Conservation (phyloP, 2,888 invertebrate species). For the Polymixis lichenea region DNA sequence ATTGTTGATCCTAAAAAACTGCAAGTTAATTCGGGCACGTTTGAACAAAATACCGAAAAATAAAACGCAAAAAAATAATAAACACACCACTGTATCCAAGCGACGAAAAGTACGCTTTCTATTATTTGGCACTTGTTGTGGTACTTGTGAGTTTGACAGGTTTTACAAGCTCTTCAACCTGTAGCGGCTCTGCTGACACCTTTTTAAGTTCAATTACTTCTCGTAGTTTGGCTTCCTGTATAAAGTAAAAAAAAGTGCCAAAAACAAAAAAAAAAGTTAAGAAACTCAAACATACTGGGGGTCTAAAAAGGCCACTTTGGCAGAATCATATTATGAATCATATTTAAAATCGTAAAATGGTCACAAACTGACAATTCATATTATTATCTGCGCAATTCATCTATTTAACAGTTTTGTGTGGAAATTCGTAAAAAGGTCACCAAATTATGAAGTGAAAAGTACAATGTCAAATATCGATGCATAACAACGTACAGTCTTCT, state of each 20-base stretch:
- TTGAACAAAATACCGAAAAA: background rate
- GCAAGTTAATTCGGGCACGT: background rate
- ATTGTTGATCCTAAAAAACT: too few relatives aligned
- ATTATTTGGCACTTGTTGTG: background rate
- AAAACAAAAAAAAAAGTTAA: background rate
- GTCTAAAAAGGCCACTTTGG: too few relatives aligned
- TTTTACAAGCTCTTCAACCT: background rate
- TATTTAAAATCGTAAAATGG: too few relatives aligned
- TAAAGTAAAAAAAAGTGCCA: background rate
- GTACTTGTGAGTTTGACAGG: background rate
- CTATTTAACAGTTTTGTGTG: too few relatives aligned
- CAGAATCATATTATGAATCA: too few relatives aligned
- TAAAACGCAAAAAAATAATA: conserved; percentile 12
- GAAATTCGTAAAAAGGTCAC: too few relatives aligned
- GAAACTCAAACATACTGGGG: too few relatives aligned
- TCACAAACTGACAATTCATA: too few relatives aligned
- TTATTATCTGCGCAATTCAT: too few relatives aligned
- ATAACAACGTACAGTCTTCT: too few relatives aligned
- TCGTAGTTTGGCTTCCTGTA: conserved; percentile 32
- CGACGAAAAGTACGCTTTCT: conserved; percentile 11
- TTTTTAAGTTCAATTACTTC: background rate
- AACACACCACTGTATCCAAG: conserved; percentile 29
- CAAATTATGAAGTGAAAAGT: too few relatives aligned
- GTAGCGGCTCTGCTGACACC: background rate
- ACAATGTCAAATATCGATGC: too few relatives aligned